Conservation (phyloP, 2,797 vertebrate genomes). For the Scleropages formosus region DNA sequence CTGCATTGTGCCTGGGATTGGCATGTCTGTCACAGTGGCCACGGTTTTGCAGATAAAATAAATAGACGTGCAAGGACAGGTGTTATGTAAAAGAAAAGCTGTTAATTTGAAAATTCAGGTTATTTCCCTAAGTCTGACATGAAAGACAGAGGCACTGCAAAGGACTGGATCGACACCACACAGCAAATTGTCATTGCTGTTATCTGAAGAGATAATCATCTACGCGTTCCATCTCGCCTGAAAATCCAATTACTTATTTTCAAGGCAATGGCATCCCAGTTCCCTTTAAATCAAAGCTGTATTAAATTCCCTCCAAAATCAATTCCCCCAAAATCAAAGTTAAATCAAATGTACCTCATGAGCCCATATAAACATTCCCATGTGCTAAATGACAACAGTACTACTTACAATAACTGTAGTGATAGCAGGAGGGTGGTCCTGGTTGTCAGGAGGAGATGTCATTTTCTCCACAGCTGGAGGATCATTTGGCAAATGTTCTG, state of each 20-base stretch:
- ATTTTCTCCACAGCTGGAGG: not conserved
- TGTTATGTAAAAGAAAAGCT: not conserved
- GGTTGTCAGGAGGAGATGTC: not conserved
- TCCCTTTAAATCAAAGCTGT: not conserved
- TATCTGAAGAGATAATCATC: not conserved
- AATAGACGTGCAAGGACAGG: not conserved
- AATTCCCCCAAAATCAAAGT: not conserved
- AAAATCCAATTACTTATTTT: not conserved
- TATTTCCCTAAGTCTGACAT: not conserved
- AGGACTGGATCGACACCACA: constrained; percentile 5
- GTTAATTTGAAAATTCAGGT: not conserved
- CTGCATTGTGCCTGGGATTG: not conserved
- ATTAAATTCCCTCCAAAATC: too few relatives aligned
- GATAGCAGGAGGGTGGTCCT: not conserved
- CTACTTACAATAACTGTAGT: not conserved
- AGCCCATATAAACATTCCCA: not conserved
- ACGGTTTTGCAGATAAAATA: not conserved
- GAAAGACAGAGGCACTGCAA: not conserved
- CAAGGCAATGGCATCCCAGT: not conserved
- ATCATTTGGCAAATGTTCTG: not conserved
- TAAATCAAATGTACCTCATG: constrained; percentile 7
- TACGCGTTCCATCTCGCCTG: not conserved
- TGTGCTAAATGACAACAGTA: constrained; percentile 7
- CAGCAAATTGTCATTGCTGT: not conserved
- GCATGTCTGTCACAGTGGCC: not conserved